Evolutionary conservation across 2,797 vertebrate species (phyloP), one percentile per base, ranked within the genome.

Genomic region (Myotis daubentonii): DNA sequence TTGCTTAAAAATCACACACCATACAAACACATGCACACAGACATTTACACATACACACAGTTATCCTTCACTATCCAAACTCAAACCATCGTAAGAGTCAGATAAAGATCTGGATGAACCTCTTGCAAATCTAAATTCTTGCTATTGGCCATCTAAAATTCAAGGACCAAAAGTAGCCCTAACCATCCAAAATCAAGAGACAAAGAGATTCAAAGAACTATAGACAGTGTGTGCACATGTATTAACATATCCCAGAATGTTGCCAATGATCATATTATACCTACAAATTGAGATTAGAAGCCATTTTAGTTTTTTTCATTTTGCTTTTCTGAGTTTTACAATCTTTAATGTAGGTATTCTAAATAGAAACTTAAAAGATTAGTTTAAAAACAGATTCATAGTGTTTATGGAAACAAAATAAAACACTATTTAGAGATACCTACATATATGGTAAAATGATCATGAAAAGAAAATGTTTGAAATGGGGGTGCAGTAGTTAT

Each of bases 91-190:
- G 38, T 76, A 57, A 84, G 15, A 89, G 10, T 91, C 25, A 51
- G 57, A 53, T 91, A 75, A 51, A 76, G 22, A 38, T 62, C 57
- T 90, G 41, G 25, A 82, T 78, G 28, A 87, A 87, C 57, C 23
- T 51, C 44, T 93, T 33, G 25, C 30, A 93, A 87, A 93, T 71
- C 62, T 38, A 79, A 89, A 49, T 88, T 96, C 70, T 79, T 89
- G n/a, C 36, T 81, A 74, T 57, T 55, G 91, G 88, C 81, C 85
- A 92, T 53, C 49, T 84, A 94, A 95, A 95, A 74, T 53, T 82
- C 74, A 85, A 36, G 53, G 89, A 82, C 60, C 38, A 60, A 90
- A 81, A 78, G 41, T 16, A 87, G 22, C 3, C 33, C 65, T 84
- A 80, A 23, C 12, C 53, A 82, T 41, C 55, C 62, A 91, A 94